These are phyloP conservation scores for Arbacia lixula DNA, from an alignment of 53 echinoderm and acorn worm genomes.

Conservation along the genomic window DNA sequence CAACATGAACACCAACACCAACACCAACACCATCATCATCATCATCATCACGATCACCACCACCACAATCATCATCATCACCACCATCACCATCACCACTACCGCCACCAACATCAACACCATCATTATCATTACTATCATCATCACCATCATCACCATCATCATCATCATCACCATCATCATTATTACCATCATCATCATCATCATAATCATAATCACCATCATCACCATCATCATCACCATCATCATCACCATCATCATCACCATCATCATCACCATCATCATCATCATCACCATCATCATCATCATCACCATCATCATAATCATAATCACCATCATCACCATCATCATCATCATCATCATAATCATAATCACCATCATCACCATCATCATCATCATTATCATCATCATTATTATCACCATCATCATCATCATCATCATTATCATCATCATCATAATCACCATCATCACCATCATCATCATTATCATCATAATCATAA, in stretches of 20 bases:
- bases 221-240: slow-evolving; percentile 26
- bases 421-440: slow-evolving; percentile 35
- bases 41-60: slow-evolving; percentile 23
- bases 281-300: slow-evolving; percentile 36
- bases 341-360: slow-evolving; percentile 3
- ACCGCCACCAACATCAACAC: slow-evolving; percentile 3
- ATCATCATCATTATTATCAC: slow-evolving; percentile 30
- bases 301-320: slow-evolving; percentile 34
- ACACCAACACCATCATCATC: neutral
- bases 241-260: slow-evolving; percentile 25
- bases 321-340: slow-evolving; percentile 9
- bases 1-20: slow-evolving; percentile 8
- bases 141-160: slow-evolving; percentile 14
- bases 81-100: slow-evolving; percentile 21
- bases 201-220: slow-evolving; percentile 15
- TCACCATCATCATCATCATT: slow-evolving; percentile 24
- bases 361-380: slow-evolving; percentile 2
- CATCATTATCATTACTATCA: slow-evolving; percentile 4
- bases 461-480: slow-evolving; percentile 14
- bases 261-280: slow-evolving; percentile 32
- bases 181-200: slow-evolving; percentile 26
- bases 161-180: slow-evolving; percentile 23
- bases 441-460: slow-evolving; percentile 24
- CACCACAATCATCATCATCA: slow-evolving; percentile 26
- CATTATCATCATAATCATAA: neutral